Base-by-base conservation (phyloP, 2,113 vertebrate genomes). In the Siniperca chuatsi region DNA sequence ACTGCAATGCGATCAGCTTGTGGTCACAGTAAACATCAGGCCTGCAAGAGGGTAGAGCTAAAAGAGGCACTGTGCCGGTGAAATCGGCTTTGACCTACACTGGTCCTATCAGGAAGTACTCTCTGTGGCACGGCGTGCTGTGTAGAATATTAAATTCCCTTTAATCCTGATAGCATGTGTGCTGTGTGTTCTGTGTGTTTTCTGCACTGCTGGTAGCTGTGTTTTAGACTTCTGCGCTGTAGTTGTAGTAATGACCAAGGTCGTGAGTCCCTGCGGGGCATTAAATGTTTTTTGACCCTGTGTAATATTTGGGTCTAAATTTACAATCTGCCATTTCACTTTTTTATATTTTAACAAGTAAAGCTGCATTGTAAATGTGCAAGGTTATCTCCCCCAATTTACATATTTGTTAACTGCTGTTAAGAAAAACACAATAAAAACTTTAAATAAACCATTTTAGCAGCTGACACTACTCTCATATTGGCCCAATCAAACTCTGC, bases 1-100 rank as follows among this genome's bases (percentile, higher is more conserved):
- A 8, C 16, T 55, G 75, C 54, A 54, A 15, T 65, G 29, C 66
- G 52, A 79, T 85, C 77, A 69, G 52, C 75, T 68, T 75, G 73
- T 85, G 70, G 64, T 81, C 54, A 64, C 60, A 55, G 48, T 79
- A 85, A 86, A 88, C 64, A 85, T 79, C 21, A 50, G 79, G 69
- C 52, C 55, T 54, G 80, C 80, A 66, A 6, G 50, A 75, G 58
- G 48, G 35, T 15, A 20, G 33, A 65, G 68, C 68, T 81, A 54
- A 76, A 74, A 76, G 57, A 75, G 68, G 44, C 37, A 7, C 67
- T 55, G 61, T 79, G 44, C 52, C 0, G 16, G 29, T 62, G 46
- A 74, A 54, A 72, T 60, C 25, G 8, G 57, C 72, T 67, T 70
- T 83, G 86, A 86, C 90, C 90, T 85, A 62, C 57, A 78, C 72